phyloP scores from a whole-genome alignment of 2,113 vertebrate species.

The Oreochromis tanganicae region DNA sequence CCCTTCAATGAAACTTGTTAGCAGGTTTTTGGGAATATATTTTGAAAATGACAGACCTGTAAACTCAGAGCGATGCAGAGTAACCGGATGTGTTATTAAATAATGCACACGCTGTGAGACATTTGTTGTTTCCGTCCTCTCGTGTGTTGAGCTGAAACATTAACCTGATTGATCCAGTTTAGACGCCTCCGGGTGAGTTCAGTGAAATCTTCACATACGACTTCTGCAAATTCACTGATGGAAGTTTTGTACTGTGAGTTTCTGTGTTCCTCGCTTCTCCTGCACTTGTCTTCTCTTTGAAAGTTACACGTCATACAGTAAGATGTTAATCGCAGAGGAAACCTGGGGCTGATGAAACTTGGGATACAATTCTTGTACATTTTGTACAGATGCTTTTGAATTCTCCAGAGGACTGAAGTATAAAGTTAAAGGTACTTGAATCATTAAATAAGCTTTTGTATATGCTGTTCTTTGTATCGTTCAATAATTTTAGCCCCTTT shows the following conservation, averaged over 20 bases:
- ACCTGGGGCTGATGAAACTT: background rate
- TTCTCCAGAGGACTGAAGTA: conserved; percentile 35
- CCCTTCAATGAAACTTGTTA: background rate
- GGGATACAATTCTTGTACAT: conserved; percentile 67
- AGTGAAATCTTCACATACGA: background rate
- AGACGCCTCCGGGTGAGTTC: background rate
- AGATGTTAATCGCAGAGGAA: background rate
- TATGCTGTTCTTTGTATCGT: conserved; percentile 51
- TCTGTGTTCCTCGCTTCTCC: background rate
- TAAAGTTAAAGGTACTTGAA: conserved; percentile 70
- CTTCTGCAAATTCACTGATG: background rate
- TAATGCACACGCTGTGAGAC: background rate
- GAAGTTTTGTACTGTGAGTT: background rate
- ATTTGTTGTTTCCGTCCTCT: background rate
- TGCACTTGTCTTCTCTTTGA: background rate
- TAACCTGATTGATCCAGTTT: background rate
- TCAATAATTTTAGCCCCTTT: conserved; percentile 28
- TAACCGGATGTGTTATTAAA: background rate
- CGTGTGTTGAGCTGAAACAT: background rate
- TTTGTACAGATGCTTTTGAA: conserved; percentile 65
- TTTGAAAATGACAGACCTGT: background rate
- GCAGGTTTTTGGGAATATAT: background rate
- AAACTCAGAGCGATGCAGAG: background rate
- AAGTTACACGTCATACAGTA: background rate
- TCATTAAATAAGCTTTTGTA: conserved; percentile 63